Conservation (phyloP, 2,888 invertebrate species). For the Strigamia transsilvanica region DNA sequence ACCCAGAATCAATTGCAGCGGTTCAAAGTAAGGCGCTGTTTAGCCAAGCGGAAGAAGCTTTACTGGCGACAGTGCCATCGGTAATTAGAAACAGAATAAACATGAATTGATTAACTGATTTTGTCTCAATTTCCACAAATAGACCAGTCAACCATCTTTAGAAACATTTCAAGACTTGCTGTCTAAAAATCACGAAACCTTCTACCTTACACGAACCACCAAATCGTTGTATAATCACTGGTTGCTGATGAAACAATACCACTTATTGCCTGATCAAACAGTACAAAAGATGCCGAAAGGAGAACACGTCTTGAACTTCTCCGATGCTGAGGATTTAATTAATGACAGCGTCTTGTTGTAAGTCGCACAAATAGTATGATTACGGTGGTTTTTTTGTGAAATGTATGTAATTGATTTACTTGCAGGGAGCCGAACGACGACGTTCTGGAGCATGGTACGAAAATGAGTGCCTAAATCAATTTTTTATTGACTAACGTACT, state of each 20-base stretch:
- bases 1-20: slow-evolving; percentile 86
- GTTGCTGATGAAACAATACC: slow-evolving; percentile 91
- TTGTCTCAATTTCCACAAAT: slow-evolving; percentile 51
- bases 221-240: slow-evolving; percentile 87
- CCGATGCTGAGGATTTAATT: slow-evolving; percentile 90
- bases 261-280: slow-evolving; percentile 87
- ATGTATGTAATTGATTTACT: slow-evolving; percentile 36
- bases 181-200: slow-evolving; percentile 81
- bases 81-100: slow-evolving; percentile 65
- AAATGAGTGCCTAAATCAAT: too few species aligned
- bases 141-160: slow-evolving; percentile 66
- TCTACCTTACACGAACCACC: slow-evolving; percentile 87
- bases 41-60: slow-evolving; percentile 86
- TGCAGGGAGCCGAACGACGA: slow-evolving; percentile 79
- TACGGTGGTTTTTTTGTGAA: background rate
- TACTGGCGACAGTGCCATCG: slow-evolving; percentile 81
- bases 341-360: slow-evolving; percentile 80
- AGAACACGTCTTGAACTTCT: slow-evolving; percentile 71
- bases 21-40: slow-evolving; percentile 89
- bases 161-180: slow-evolving; percentile 86
- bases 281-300: slow-evolving; percentile 65
- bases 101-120: slow-evolving; percentile 58
- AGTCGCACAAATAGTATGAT: background rate
- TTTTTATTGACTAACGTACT: too few species aligned
- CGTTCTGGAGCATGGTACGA: slow-evolving; percentile 73